These are phyloP conservation scores for Pollachius pollachius DNA, from an alignment of 2,113 vertebrate genomes.

Conservation along the genomic window DNA sequence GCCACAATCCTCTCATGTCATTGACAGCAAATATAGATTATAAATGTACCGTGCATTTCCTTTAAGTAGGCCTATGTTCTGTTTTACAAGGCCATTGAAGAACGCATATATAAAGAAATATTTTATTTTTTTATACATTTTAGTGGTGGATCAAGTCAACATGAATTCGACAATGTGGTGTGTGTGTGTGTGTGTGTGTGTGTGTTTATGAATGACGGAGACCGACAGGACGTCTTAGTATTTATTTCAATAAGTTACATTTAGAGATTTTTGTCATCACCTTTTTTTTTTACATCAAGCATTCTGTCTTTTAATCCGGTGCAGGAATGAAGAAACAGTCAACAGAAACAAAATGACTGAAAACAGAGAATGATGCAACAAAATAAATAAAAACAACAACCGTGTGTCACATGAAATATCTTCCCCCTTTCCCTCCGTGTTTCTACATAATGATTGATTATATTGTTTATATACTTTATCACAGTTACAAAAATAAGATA, in stretches of 20 bases:
- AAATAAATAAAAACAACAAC: slow-evolving; percentile 56
- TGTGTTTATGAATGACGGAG: not conserved
- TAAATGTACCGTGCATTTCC: no score
- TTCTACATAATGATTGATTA: slow-evolving; percentile 74
- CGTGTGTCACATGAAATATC: slow-evolving; percentile 65
- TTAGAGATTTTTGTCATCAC: slow-evolving; percentile 55
- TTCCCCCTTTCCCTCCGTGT: slow-evolving; percentile 71
- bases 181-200: slow-evolving; percentile 6
- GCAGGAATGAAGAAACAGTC: slow-evolving; percentile 63
- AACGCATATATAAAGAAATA: no score
- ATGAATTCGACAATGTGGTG: not conserved
- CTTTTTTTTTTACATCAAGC: slow-evolving; percentile 70
- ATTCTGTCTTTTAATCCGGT: slow-evolving; percentile 74
- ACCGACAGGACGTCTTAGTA: slow-evolving; percentile 39
- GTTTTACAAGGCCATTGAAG: no score
- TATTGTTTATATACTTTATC: slow-evolving; percentile 81
- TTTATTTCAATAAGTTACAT: slow-evolving; percentile 78
- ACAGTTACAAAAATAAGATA: slow-evolving; percentile 84
- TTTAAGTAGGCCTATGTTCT: no score
- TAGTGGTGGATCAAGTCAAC: no score
- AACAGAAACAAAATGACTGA: not conserved
- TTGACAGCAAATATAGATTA: no score
- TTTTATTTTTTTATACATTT: no score
- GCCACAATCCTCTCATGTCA: no score
- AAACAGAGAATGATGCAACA: slow-evolving; percentile 22